Evolutionary conservation across 2,797 vertebrate species (phyloP), one percentile per base, ranked within the genome.

Genomic region (Clarias platycephalus): DNA sequence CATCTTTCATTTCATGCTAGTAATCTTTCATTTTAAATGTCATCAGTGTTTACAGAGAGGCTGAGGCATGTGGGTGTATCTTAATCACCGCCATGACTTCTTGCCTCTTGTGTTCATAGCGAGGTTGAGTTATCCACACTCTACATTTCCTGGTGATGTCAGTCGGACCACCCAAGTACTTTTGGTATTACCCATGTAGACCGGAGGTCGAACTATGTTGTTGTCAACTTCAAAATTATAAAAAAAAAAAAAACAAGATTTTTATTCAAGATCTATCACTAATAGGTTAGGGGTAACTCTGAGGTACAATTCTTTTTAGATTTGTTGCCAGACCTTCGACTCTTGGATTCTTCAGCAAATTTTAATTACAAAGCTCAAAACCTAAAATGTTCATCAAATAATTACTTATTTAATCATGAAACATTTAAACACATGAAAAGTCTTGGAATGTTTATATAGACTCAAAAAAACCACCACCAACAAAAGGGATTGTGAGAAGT

Each of bases 71-170:
- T 81, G 80, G 81, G 85, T 88, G 62, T 75, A n/a, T 81, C 83
- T 78, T 82, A 87, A 88, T 83, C 70, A 83, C 22, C 58, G 72
- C 63, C 18, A n/a, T 77, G 80, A 87, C 40, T 82, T 78, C 80
- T 81, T 76, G 28, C 40, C 58, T 86, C 24, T 64, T 63, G 67
- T 22, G 24, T 76, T 85, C 28, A 63, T 55, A 55, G 26, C 49
- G 72, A 75, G 86, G 58, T 86, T 58, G 5, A 58, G 37, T 87
- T 81, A 60, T 58, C 55, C 57, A 72, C 60, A 26, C 18, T 68
- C 60, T 58, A 49, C 53, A 72, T 80, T 81, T 72, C 66, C 81
- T 75, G 53, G 67, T 60, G 76, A 83, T 87, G 81, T 81, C 80
- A 66, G 37, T 66, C n/a, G 2, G 83, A 84, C 83, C 71, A 83